These are phyloP conservation scores for Stenurella melanura DNA, from an alignment of 2,888 invertebrate species.

Conservation along the genomic window DNA sequence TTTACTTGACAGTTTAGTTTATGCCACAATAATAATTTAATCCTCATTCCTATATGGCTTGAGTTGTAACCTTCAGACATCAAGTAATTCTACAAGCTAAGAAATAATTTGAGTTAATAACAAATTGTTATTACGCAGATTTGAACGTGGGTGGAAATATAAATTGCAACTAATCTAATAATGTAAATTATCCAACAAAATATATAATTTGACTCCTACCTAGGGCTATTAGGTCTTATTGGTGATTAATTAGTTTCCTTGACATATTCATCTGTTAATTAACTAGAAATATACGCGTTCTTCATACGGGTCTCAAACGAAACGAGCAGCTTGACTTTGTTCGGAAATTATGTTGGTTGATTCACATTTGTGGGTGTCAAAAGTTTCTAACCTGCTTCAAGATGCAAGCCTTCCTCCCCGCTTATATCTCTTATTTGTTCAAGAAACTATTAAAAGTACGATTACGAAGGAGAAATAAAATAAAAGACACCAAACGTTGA, in stretches of 20 bases:
- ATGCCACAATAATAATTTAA: not conserved
- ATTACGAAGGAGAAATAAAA: too few relatives aligned
- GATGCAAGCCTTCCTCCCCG: too few relatives aligned
- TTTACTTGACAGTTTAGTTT: not conserved
- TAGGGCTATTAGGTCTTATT: not conserved
- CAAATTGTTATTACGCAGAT: not conserved
- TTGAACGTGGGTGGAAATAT: not conserved
- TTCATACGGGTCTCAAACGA: too few relatives aligned
- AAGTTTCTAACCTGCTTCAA: too few relatives aligned
- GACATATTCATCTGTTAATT: not conserved
- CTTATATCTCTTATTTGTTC: too few relatives aligned
- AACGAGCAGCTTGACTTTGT: too few relatives aligned
- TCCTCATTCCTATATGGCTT: not conserved
- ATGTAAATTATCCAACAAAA: not conserved
- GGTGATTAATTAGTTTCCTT: not conserved
- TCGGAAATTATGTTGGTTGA: too few relatives aligned
- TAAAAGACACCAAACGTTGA: too few relatives aligned
- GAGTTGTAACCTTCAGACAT: not conserved
- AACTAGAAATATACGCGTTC: too few relatives aligned
- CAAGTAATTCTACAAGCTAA: not conserved
- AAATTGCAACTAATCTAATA: constrained; percentile 7
- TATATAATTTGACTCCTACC: constrained; percentile 3
- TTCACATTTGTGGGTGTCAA: too few relatives aligned
- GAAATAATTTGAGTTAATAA: not conserved
- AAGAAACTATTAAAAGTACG: too few relatives aligned